phyloP scores from a whole-genome alignment of 2,888 invertebrate species.

The Ceraclea dissimilis region DNA sequence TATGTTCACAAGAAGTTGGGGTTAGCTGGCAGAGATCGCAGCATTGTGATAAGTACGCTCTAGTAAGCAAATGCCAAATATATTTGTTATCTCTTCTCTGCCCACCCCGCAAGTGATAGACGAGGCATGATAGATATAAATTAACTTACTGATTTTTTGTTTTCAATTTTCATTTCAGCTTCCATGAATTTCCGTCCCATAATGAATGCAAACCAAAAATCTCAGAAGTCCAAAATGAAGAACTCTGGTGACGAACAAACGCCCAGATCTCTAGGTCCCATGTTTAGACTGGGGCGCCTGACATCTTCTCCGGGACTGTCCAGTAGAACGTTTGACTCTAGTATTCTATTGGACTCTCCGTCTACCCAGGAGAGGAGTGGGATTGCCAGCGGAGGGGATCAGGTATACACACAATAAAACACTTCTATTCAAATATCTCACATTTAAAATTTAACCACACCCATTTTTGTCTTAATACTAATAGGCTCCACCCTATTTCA shows the following conservation, averaged over 20 bases:
- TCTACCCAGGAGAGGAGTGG: background rate
- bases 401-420: background rate
- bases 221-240: constrained; percentile 10
- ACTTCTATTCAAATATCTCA: too few relatives aligned
- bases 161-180: too few relatives aligned
- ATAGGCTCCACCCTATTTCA: too few relatives aligned
- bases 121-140: background rate
- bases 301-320: constrained; percentile 13
- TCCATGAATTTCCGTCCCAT: constrained; percentile 12
- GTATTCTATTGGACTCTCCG: constrained; percentile 9
- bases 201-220: constrained; percentile 8
- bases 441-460: too few relatives aligned
- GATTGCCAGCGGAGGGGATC: background rate
- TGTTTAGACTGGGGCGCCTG: constrained; percentile 7
- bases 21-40: too few relatives aligned
- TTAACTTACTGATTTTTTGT: too few relatives aligned
- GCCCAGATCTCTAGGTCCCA: constrained; percentile 5
- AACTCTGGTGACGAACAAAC: constrained; percentile 2
- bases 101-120: background rate
- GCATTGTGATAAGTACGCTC: too few relatives aligned
- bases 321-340: constrained; percentile 10
- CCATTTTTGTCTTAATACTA: too few relatives aligned
- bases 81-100: too few relatives aligned
- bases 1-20: too few relatives aligned
- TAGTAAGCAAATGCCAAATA: too few relatives aligned